Evolutionary conservation across 1,140 invertebrate species (phyloP), one percentile per base, ranked within the genome.

Genomic region (Megathymus violae): DNA sequence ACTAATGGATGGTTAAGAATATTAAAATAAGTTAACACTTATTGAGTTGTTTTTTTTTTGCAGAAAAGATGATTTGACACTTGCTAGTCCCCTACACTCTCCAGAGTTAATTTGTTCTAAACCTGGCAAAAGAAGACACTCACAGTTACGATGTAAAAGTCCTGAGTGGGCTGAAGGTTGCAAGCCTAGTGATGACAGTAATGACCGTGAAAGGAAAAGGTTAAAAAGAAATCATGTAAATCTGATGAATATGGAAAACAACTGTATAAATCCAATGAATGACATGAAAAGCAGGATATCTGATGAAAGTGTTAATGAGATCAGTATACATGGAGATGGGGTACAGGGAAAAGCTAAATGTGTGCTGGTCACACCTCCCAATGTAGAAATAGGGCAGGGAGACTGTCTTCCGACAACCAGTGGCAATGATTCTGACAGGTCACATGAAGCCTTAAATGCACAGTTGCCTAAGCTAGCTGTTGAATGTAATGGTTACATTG

Each of bases 401-500:
- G 90, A 91, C 58, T 91, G 88, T 54, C 40, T 83, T 2, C 90
- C 90, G 4, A 90, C 88, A 4, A 91, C 89, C 1, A 89, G 87
- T 71, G 74, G 81, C 41, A 79, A 80, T n/a, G 76, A 82, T 38
- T 81, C 84, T 4, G 80, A 85, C 38, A 78, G 61, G 52, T 84
- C 80, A 31, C 82, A 86, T 74, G 82, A 88, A 40, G 56, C 75
- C 10, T 70, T 87, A 16, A 89, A 82, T 74, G 76, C 81, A 25
- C 84, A 87, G 48, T 61, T 91, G 41, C 79, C 81, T 4, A 89
- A 82, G 63, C 60, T 82, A 41, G 82, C 80, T 31, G 82, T 89
- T 43, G 82, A 91, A 73, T 89, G 90, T 34, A 89, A 91, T 64
- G 93, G 93, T 17, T 85, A 88, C 50, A 78, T 93, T 41, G 89